Evolutionary conservation across 2,113 vertebrate genomes (phyloP).

Genomic region (Hymenochirus boettgeri): DNA sequence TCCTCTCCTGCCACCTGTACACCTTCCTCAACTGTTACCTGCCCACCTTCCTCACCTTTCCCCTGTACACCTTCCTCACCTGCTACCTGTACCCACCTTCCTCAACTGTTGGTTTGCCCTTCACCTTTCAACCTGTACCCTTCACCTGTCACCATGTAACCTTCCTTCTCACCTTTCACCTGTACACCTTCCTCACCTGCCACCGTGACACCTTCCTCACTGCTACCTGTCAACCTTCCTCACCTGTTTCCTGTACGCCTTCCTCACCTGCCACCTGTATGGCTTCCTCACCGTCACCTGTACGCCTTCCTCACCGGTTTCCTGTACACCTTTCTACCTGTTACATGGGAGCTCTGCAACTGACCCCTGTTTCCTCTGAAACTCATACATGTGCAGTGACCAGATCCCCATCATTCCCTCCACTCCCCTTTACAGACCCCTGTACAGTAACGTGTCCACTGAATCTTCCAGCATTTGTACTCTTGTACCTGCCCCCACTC

Average conservation of each 20-base stretch:
- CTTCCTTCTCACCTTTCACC: not conserved
- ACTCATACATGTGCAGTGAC: not conserved
- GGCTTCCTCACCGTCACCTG: too few species aligned
- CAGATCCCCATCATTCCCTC: not conserved
- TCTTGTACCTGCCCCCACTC: not conserved
- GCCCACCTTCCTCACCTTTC: too few species aligned
- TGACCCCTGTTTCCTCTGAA: not conserved
- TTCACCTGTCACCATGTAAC: too few species aligned
- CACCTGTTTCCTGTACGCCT: not conserved
- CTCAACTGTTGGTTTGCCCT: not conserved
- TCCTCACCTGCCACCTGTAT: not conserved
- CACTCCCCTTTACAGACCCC: too few species aligned
- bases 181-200: not conserved
- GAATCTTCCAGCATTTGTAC: not conserved
- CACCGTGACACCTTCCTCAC: too few species aligned
- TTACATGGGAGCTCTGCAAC: not conserved
- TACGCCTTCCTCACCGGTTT: too few species aligned
- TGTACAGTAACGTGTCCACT: not conserved
- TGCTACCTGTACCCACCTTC: not conserved
- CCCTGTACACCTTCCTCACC: too few species aligned
- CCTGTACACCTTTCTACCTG: not conserved
- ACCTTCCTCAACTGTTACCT: too few species aligned
- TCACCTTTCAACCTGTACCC: not conserved
- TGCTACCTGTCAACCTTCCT: too few species aligned
- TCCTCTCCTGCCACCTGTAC: too few species aligned